These are phyloP conservation scores for Anastrepha ludens DNA, from an alignment of 1,140 invertebrate genomes.

Conservation along the genomic window DNA sequence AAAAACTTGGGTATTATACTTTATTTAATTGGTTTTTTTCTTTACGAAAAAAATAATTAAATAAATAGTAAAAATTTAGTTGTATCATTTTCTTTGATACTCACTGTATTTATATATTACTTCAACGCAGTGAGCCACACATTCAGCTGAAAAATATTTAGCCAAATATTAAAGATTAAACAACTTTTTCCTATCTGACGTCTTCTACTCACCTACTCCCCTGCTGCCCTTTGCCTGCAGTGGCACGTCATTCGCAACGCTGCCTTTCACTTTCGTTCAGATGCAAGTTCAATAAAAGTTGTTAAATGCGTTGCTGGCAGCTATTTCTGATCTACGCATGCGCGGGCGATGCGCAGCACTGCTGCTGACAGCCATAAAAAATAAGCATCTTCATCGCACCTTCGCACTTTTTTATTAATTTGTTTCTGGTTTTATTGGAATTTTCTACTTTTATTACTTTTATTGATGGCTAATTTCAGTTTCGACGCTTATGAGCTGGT, in stretches of 20 bases:
- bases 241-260: background rate
- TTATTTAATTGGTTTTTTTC: too few species aligned
- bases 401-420: background rate
- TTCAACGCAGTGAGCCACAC: background rate
- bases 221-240: background rate
- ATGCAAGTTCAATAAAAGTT: background rate
- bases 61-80: too few species aligned
- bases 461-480: constrained; percentile 15
- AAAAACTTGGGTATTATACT: too few species aligned
- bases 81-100: too few species aligned
- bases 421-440: background rate
- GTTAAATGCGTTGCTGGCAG: background rate
- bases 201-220: background rate
- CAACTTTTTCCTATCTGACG: constrained; percentile 4
- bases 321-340: background rate
- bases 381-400: constrained; percentile 40
- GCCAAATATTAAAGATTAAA: constrained; percentile 9
- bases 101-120: background rate
- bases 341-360: background rate
- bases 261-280: constrained; percentile 20
- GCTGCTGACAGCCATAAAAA: background rate
- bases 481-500: background rate
- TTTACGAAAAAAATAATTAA: too few species aligned
- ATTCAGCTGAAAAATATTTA: background rate
- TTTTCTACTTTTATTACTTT: background rate